A percentile compares a stretch with the other conserved stretches of the same genome.
Conservation (phyloP, 1,140 invertebrate genomes). For the Rhagoletis pomonella region DNA sequence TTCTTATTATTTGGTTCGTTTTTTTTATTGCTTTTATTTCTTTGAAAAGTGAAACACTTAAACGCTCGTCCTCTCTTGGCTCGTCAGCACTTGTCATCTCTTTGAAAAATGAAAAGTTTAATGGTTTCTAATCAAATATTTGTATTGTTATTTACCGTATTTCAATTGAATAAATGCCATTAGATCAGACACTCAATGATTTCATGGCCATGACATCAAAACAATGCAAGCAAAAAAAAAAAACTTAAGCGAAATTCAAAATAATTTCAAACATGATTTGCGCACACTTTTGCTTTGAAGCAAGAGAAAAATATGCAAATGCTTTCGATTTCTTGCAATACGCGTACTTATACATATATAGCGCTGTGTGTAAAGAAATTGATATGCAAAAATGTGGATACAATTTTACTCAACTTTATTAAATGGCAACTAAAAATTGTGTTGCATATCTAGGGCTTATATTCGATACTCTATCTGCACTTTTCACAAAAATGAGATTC, state of each 20-base stretch:
- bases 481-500: too few relatives aligned
- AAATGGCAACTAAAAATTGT: too few relatives aligned
- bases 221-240: background rate
- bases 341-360: too few relatives aligned
- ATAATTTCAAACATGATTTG: background rate
- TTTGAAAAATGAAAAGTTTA: background rate
- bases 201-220: background rate
- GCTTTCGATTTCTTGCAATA: background rate
- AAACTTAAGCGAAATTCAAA: background rate
- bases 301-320: background rate
- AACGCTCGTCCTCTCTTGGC: background rate
- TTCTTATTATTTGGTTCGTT: background rate
- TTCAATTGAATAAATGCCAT: background rate
- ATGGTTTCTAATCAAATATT: background rate
- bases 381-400: too few relatives aligned
- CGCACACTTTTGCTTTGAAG: background rate
- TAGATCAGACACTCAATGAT: background rate
- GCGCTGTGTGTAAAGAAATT: too few relatives aligned
- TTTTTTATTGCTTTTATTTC: background rate
- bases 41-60: background rate
- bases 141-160: background rate
- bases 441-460: too few relatives aligned
- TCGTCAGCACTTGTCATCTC: background rate
- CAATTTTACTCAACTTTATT: too few relatives aligned
- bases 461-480: too few relatives aligned